These are phyloP conservation scores for Galleria mellonella DNA, from an alignment of 1,140 invertebrate genomes.

Conservation along the genomic window DNA sequence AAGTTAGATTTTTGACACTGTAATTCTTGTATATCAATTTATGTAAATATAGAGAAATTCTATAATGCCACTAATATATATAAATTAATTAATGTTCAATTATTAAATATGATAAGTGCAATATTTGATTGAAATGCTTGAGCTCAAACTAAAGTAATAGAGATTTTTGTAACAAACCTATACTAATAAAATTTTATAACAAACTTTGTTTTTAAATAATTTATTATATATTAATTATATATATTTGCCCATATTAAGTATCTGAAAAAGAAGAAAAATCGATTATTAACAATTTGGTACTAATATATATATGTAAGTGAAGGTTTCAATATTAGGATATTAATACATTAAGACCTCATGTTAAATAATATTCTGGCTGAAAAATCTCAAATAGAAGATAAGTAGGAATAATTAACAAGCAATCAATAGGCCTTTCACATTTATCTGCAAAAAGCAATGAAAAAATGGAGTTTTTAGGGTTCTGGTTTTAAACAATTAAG, in stretches of 20 bases:
- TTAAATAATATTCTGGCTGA: too few species aligned
- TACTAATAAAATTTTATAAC: slow-evolving; percentile 39
- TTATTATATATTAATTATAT: slow-evolving; percentile 7
- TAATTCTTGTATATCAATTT: slow-evolving; percentile 35
- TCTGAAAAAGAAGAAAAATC: slow-evolving; percentile 10
- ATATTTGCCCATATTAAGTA: not conserved
- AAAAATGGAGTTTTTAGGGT: too few species aligned
- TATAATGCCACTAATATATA: slow-evolving; percentile 11
- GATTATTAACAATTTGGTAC: too few species aligned
- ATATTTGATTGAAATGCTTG: slow-evolving; percentile 17
- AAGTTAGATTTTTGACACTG: slow-evolving; percentile 22
- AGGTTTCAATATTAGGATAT: too few species aligned
- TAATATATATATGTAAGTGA: too few species aligned
- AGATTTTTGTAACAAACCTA: slow-evolving; percentile 26
- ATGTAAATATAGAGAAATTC: slow-evolving; percentile 32
- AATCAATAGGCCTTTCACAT: too few species aligned
- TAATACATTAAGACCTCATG: too few species aligned
- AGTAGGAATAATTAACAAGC: too few species aligned
- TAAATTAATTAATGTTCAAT: slow-evolving; percentile 12
- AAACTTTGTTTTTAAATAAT: slow-evolving; percentile 20
- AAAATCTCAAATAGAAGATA: too few species aligned
- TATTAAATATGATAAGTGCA: slow-evolving; percentile 19
- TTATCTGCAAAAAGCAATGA: too few species aligned
- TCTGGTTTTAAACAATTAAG: too few species aligned
- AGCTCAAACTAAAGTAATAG: slow-evolving; percentile 28